phyloP scores from a whole-genome alignment of 2,888 invertebrate species.

The Stenodema calcarata region DNA sequence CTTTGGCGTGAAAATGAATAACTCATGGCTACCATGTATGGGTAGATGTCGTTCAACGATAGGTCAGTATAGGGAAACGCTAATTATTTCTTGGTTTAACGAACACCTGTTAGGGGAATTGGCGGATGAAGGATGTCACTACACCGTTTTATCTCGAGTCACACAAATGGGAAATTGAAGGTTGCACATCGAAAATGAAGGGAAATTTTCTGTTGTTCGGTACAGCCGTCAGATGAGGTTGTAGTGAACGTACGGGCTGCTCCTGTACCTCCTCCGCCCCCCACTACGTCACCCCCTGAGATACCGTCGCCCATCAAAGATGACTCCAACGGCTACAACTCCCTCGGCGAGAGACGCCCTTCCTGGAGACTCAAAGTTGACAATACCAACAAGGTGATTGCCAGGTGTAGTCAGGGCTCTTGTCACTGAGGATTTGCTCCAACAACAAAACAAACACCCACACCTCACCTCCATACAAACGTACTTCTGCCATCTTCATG shows the following conservation, averaged over 20 bases:
- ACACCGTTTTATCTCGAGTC: background rate
- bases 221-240: slow-evolving; percentile 51
- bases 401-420: background rate
- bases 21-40: too few relatives aligned
- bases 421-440: background rate
- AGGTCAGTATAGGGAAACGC: too few relatives aligned
- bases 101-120: too few relatives aligned
- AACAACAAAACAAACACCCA: too few relatives aligned
- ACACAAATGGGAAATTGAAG: background rate
- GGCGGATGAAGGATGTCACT: background rate
- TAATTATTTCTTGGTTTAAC: too few relatives aligned
- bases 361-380: slow-evolving; percentile 92
- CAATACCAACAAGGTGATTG: slow-evolving; percentile 83
- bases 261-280: slow-evolving; percentile 22
- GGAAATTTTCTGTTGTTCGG: slow-evolving; percentile 36
- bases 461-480: too few relatives aligned
- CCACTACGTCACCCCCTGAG: background rate
- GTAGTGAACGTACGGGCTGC: slow-evolving; percentile 51
- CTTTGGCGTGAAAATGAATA: too few relatives aligned
- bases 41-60: too few relatives aligned
- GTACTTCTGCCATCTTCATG: too few relatives aligned
- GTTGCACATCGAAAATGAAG: slow-evolving; percentile 23
- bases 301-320: slow-evolving; percentile 57
- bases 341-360: slow-evolving; percentile 77
- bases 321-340: slow-evolving; percentile 53